Evolutionary conservation across 2,113 vertebrate genomes (phyloP).

Genomic region (Centrocercus urophasianus): DNA sequence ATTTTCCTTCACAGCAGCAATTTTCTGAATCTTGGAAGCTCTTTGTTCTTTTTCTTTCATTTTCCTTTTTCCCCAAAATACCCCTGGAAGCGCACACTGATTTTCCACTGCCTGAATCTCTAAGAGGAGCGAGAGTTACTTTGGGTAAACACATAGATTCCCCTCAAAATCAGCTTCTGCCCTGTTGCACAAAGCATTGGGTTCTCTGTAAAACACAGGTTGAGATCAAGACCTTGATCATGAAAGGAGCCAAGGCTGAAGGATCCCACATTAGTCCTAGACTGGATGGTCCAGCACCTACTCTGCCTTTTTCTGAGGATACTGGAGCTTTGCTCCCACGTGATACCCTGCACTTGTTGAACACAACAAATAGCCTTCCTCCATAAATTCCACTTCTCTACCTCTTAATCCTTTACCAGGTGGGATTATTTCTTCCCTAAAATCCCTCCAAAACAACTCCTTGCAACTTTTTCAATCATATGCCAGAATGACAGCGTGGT

Average conservation of each 20-base stretch:
- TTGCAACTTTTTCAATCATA: neutral
- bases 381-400: neutral
- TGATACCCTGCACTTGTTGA: neutral
- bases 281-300: neutral
- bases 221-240: neutral
- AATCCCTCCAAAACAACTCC: neutral
- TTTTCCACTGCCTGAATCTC: neutral
- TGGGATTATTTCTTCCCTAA: neutral
- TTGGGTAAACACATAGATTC: neutral
- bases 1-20: neutral
- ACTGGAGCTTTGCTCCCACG: neutral
- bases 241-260: neutral
- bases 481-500: too few species aligned
- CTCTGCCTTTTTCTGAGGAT: neutral
- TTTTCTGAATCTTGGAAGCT: neutral
- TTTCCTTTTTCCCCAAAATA: accelerated
- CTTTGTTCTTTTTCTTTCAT: neutral
- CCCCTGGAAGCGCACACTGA: neutral
- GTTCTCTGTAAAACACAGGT: neutral
- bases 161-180: accelerated
- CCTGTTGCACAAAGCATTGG: neutral
- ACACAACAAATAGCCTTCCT: neutral
- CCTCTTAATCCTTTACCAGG: neutral
- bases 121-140: neutral
- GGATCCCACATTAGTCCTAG: neutral